Percentiles rank a stretch among this genome's conserved stretches.
These are phyloP conservation scores for Syngnathoides biaculeatus DNA, from an alignment of 2,113 vertebrate genomes.

Conservation along the genomic window DNA sequence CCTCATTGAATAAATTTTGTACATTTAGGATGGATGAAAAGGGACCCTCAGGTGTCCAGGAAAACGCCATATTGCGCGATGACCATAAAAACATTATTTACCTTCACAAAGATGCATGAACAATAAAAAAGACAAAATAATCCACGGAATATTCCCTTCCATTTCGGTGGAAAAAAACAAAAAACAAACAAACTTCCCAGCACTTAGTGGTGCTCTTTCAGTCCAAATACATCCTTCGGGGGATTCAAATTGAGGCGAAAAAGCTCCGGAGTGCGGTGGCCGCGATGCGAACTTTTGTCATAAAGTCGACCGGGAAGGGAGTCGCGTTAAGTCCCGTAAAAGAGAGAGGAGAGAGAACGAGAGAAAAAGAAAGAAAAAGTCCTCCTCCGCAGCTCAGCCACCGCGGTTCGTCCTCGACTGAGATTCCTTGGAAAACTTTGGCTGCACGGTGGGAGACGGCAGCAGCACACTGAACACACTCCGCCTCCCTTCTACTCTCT, in stretches of 20 bases:
- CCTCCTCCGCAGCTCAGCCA: conserved; percentile 62
- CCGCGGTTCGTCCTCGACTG: conserved; percentile 66
- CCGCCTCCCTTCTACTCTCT: conserved; percentile 52
- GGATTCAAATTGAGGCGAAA: conserved; percentile 48
- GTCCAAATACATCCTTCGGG: conserved; percentile 78
- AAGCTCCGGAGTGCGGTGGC: conserved; percentile 52
- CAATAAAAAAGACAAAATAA: conserved; percentile 70
- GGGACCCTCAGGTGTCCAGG: not conserved
- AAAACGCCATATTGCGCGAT: not conserved
- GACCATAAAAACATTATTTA: conserved; percentile 35
- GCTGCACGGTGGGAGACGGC: conserved; percentile 25
- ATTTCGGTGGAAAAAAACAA: conserved; percentile 73
- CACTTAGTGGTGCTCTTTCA: conserved; percentile 62
- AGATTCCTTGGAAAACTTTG: conserved; percentile 67
- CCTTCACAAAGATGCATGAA: conserved; percentile 65
- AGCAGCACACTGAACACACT: conserved; percentile 58
- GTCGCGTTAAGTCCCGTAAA: conserved; percentile 49
- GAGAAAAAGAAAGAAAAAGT: not conserved
- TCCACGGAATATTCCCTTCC: conserved; percentile 78
- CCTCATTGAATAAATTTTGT: not conserved
- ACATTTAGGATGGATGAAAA: not conserved
- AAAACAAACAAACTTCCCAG: too few species aligned
- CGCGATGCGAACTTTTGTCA: conserved; percentile 49
- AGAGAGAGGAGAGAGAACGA: too few species aligned
- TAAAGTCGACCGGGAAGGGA: conserved; percentile 51